Evolutionary conservation across 2,888 invertebrate genomes (phyloP), one percentile per base, ranked within the genome.

Genomic region (Chydorus sphaericus): DNA sequence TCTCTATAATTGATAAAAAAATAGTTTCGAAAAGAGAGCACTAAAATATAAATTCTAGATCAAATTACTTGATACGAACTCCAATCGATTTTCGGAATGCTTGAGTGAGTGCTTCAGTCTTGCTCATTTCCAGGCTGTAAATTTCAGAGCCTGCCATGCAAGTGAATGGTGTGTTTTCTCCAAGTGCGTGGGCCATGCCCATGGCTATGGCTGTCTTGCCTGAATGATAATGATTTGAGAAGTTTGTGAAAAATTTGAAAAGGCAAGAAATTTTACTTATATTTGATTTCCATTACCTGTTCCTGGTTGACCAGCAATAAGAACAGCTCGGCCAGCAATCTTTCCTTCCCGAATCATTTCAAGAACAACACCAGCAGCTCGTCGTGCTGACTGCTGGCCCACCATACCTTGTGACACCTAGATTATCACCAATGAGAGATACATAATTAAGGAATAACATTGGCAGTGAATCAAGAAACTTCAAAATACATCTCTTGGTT

Each of bases 301-400:
- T n/a, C 93, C 96, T 0, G 98, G 97, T 66, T 94, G 93, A 0
- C 98, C 98, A 0, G 97, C 96, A 36, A 99, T 74, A 14, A 98
- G 70, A 50, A 97, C 82, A 10, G 96, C 94, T 62, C 98, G 73
- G 0, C 98, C 98, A 7, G 96, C 94, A 65, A 97, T 96, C 73
- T 93, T 90, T 55, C 96, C 97, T 67, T 98, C 97, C 70, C 91
- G 85, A 60, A 98, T 94, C 96, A 98, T 98, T 73, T 93, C 92
- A 20, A 94, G 74, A 48, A 98, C 83, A 58, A 98, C 80, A 6
- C 97, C 98, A 56, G 93, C 93, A 14, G 94, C 97, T 65, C 91
- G 78, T 16, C 98, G 79, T 1, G 97, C 97, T 65, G 84, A 80
- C 61, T 85, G 77, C 71, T 90, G 90, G 0, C 96, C 96, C 55